phyloP scores from a whole-genome alignment of 1,140 invertebrate species.

The Cataglyphis hispanica region DNA sequence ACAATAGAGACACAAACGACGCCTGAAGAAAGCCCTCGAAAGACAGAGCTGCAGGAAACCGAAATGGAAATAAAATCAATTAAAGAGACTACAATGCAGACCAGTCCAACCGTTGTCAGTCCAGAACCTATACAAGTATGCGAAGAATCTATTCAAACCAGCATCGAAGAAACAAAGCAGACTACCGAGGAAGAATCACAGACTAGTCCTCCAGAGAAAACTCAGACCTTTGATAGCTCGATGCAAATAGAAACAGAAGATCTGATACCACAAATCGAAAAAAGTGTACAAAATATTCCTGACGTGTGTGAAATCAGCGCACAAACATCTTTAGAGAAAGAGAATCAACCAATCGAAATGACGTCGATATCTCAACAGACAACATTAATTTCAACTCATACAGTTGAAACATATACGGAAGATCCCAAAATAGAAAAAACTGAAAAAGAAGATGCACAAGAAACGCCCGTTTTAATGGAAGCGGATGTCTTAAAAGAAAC shows the following conservation, averaged over 20 bases:
- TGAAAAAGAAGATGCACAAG: neutral
- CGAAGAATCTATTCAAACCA: constrained; percentile 69
- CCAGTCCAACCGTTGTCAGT: constrained; percentile 73
- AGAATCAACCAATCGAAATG: constrained; percentile 21
- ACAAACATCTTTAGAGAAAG: constrained; percentile 70
- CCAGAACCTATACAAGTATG: constrained; percentile 24
- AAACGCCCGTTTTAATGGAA: neutral
- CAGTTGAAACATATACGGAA: constrained; percentile 46
- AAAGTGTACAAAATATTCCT: constrained; percentile 75
- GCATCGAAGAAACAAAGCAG: constrained; percentile 49
- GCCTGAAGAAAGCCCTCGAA: constrained; percentile 69
- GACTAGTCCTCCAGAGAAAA: constrained; percentile 67
- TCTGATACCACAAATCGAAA: constrained; percentile 72
- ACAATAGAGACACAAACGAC: constrained; percentile 77
- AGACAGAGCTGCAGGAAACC: constrained; percentile 64
- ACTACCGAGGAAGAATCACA: constrained; percentile 76
- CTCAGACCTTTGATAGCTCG: constrained; percentile 71
- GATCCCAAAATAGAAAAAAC: constrained; percentile 12
- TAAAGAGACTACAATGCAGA: constrained; percentile 78
- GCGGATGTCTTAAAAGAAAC: neutral
- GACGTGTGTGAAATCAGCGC: constrained; percentile 73
- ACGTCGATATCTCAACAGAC: constrained; percentile 56
- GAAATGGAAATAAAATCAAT: constrained; percentile 78
- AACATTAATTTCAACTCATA: constrained; percentile 23
- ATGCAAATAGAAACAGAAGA: constrained; percentile 79